phyloP scores from a whole-genome alignment of 2,888 invertebrate genomes.

The Nephrotoma guestfalica region DNA sequence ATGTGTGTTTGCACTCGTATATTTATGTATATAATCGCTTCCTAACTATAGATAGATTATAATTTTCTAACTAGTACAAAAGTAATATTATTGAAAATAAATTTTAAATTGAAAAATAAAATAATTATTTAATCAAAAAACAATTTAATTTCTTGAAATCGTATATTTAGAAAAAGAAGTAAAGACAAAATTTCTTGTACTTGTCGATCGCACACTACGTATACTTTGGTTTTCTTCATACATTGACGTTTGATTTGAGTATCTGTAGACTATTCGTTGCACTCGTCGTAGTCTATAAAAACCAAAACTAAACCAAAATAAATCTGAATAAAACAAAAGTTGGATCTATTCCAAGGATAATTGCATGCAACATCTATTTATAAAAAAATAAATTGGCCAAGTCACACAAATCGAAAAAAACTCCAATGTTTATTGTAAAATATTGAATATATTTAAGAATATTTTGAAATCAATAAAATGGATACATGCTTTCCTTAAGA shows the following conservation, averaged over 20 bases:
- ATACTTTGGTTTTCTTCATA: not conserved
- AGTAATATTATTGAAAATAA: not conserved
- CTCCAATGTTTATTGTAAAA: not conserved
- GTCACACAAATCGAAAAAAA: not conserved
- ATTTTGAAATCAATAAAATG: constrained; percentile 3
- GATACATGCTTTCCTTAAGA: constrained; percentile 4
- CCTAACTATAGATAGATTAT: not conserved
- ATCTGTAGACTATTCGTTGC: not conserved
- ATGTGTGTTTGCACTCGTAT: not conserved
- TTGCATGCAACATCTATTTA: not conserved
- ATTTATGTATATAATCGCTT: not conserved
- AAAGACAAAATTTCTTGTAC: not conserved
- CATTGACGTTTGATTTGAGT: not conserved
- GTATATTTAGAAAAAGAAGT: not conserved
- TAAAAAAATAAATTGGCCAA: not conserved
- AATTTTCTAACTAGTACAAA: not conserved
- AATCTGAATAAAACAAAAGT: not conserved
- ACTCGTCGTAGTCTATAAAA: not conserved
- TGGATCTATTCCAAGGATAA: not conserved
- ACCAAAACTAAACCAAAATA: not conserved
- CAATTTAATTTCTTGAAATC: not conserved
- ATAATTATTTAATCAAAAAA: no score
- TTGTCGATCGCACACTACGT: not conserved
- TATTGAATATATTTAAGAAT: not conserved
- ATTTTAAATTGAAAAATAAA: not conserved